A percentile compares a stretch with the other conserved stretches of the same genome.
Conservation (phyloP, 2,797 vertebrate genomes). For the Apogon hyalosoma region DNA sequence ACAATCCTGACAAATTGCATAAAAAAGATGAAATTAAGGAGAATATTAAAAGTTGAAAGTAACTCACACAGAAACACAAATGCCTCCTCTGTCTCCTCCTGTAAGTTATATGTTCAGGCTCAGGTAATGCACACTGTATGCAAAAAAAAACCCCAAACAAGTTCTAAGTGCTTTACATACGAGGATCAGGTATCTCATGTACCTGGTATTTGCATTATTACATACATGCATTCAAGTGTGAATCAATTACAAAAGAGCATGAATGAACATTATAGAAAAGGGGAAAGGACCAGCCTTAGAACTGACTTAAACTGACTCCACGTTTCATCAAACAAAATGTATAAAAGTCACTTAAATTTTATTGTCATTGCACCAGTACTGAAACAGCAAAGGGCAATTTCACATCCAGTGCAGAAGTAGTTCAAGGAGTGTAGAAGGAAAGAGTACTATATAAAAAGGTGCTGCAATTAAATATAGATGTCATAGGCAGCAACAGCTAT, state of each 20-base stretch:
- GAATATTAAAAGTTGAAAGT: neutral
- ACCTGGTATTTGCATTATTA: neutral
- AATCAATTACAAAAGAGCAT: neutral
- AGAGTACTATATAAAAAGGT: too few species aligned
- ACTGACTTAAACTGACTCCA: too few species aligned
- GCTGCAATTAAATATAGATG: neutral
- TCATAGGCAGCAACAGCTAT: neutral
- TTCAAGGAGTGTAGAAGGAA: too few species aligned
- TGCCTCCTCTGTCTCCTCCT: neutral
- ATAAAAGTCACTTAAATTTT: too few species aligned
- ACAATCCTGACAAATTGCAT: neutral
- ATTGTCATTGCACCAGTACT: too few species aligned
- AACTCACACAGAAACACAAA: neutral
- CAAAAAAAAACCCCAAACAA: neutral
- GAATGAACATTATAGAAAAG: neutral
- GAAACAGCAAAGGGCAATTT: too few species aligned
- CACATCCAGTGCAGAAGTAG: too few species aligned
- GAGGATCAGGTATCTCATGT: neutral
- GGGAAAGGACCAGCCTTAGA: neutral
- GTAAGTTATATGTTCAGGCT: neutral
- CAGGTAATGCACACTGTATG: neutral
- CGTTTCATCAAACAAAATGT: too few species aligned
- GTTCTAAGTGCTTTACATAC: neutral
- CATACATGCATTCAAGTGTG: neutral
- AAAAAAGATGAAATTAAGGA: too few species aligned